Conservation (phyloP, 2,113 vertebrate species). For the Mustela lutreola region DNA sequence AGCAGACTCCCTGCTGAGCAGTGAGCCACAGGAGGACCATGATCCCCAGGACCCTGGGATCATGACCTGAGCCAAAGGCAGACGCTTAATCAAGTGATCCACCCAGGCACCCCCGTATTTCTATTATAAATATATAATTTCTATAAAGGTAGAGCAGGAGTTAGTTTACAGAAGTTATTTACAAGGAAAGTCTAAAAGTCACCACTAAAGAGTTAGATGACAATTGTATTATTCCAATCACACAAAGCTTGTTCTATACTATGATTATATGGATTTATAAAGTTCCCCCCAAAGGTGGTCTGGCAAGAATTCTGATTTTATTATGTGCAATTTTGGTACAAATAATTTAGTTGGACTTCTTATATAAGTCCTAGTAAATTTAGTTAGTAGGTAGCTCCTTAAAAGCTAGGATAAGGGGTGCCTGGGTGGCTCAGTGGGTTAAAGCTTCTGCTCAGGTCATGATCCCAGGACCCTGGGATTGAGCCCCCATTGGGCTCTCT, state of each 20-base stretch:
- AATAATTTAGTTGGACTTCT: not conserved
- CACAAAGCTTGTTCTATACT: not conserved
- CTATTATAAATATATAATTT: slow-evolving; percentile 17
- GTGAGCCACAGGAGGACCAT: no score
- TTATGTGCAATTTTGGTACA: not conserved
- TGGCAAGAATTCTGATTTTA: slow-evolving; percentile 36
- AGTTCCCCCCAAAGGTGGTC: not conserved
- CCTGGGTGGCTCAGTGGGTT: no score
- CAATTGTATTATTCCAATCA: not conserved
- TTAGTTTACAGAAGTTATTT: not conserved
- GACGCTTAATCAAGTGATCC: no score
- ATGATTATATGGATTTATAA: not conserved
- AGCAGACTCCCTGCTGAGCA: no score
- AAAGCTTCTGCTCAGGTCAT: no score
- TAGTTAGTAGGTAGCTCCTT: not conserved
- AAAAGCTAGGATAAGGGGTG: not conserved
- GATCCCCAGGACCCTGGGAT: no score
- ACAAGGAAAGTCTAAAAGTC: not conserved
- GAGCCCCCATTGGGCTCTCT: no score
- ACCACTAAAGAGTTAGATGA: not conserved
- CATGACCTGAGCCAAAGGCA: no score
- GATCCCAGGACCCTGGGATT: no score
- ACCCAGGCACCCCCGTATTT: no score
- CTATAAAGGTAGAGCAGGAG: not conserved
- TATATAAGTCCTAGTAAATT: not conserved